Evolutionary conservation across 2,888 invertebrate genomes (phyloP).

Genomic region (Odontomyia ornata): DNA sequence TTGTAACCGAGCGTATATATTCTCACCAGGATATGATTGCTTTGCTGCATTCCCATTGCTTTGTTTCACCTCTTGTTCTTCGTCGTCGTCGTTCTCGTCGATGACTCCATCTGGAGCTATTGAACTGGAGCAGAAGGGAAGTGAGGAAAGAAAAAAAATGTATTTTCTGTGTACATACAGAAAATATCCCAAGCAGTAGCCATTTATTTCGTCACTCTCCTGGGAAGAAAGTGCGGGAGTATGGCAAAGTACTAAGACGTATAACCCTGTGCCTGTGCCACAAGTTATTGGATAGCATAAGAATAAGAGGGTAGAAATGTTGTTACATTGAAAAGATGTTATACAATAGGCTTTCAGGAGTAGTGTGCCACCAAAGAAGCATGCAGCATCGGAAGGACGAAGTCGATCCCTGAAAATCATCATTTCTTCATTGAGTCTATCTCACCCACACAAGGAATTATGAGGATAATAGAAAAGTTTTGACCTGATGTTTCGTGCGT

Average conservation of each 20-base stretch:
- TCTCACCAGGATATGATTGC: constrained; percentile 19
- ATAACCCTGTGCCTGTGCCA: no score
- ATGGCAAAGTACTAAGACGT: no score
- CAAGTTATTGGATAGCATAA: no score
- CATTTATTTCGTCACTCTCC: no score
- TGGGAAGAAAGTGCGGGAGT: no score
- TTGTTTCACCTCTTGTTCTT: constrained; percentile 6
- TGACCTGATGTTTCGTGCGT: no score
- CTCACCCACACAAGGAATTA: no score
- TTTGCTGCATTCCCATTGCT: background rate
- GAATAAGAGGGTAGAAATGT: constrained; percentile 49
- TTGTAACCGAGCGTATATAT: constrained; percentile 2
- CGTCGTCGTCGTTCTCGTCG: constrained; percentile 23
- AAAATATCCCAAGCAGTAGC: background rate
- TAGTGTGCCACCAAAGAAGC: no score
- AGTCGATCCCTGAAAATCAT: no score
- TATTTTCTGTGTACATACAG: constrained; percentile 18
- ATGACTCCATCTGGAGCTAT: constrained; percentile 41
- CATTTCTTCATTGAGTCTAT: no score
- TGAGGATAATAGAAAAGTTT: no score
- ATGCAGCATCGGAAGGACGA: no score
- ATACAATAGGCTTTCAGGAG: background rate
- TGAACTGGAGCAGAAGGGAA: constrained; percentile 33
- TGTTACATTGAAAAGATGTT: constrained; percentile 5
- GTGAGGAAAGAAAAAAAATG: constrained; percentile 6